Conservation (phyloP, 2,888 invertebrate species). For the Frankliniella fusca region DNA sequence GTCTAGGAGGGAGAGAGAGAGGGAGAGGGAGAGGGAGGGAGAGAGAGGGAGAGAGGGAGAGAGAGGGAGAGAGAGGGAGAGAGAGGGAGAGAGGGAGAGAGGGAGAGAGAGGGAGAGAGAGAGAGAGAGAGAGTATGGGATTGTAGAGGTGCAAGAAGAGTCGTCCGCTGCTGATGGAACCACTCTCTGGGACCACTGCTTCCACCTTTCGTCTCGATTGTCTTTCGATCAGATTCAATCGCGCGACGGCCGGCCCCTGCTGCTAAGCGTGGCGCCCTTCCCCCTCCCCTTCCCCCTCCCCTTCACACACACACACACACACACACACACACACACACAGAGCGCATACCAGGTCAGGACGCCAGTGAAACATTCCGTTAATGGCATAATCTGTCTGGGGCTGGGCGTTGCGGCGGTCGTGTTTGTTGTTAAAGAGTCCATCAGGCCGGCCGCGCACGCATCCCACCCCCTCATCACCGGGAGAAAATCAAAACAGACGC, state of each 20-base stretch:
- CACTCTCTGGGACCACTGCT: not conserved
- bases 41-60: not conserved
- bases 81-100: not conserved
- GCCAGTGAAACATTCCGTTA: not conserved
- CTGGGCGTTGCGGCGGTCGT: not conserved
- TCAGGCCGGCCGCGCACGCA: not conserved
- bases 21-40: not conserved
- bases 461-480: not conserved
- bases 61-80: not conserved
- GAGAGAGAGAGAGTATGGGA: not conserved
- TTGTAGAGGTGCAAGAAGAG: not conserved
- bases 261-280: too few species aligned
- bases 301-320: not conserved
- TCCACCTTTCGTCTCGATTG: not conserved
- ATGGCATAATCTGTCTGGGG: constrained; percentile 5
- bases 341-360: not conserved
- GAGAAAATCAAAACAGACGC: not conserved
- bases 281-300: too few species aligned
- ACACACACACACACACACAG: not conserved
- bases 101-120: not conserved
- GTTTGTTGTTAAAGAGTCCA: not conserved
- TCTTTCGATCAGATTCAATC: not conserved
- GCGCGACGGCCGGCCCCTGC: too few species aligned
- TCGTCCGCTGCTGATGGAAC: not conserved
- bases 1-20: not conserved